Base-by-base conservation (phyloP, 2,888 invertebrate species). In the Tinea pellionella region DNA sequence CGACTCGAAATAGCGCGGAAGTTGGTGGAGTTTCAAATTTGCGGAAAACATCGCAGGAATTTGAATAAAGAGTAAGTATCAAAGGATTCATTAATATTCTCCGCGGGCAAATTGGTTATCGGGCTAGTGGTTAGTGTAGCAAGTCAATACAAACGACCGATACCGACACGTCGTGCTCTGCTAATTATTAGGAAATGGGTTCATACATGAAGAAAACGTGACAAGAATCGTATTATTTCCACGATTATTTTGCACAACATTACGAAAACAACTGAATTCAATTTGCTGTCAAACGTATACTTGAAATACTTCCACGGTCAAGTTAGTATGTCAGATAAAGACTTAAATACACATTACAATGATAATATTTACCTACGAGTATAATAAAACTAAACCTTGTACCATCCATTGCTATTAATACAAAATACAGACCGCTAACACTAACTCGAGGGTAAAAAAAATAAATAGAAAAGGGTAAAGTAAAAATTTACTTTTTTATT, bases 141-240 rank as follows among this genome's bases (percentile, higher is more conserved):
- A 47, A 47, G 47, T 47, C 47, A n/a, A 16, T 47, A 47, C 9
- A 47, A 47, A 47, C 47, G 13, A 16, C 15, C 47, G n/a, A 47
- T 47, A 47, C 47, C 13, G 8, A 24, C 53, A 24, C 53, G 53
- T 53, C 53, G 53, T 24, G 53, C 53, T 53, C 24, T 24, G 53
- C 24, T 53, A 53, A 53, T 53, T 24, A 53, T 53, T 53, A 53
- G 24, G 53, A 53, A 53, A 53, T 47, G 47, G 47, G 47, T 47
- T 47, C 47, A 47, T 47, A 47, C 47, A 47, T 47, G 15, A 47
- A 47, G 47, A 47, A 15, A 47, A 47, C 47, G 47, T 47, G 47
- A 47, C 47, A 47, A 47, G 47, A 47, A 47, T 47, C 47, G 9
- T 37, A 37, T 47, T 47, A 13, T 47, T 47, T 47, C 8, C 47